A percentile compares a stretch with the other conserved stretches of the same genome.
These are phyloP conservation scores for Leptinotarsa juncta DNA, from an alignment of 2,888 invertebrate species.

Conservation along the genomic window DNA sequence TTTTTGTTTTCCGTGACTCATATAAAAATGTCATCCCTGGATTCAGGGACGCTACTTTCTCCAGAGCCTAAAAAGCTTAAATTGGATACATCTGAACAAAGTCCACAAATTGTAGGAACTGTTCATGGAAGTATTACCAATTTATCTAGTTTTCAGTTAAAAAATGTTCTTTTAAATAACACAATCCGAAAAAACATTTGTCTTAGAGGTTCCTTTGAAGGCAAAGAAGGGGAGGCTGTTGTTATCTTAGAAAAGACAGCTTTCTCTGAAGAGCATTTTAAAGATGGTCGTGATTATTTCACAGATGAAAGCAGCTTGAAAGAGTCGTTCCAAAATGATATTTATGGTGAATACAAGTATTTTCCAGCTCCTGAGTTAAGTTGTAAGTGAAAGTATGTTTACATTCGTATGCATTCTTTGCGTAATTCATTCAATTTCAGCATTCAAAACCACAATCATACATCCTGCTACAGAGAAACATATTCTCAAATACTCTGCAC, in stretches of 20 bases:
- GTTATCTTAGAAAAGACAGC: conserved; percentile 85
- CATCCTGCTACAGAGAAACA: conserved; percentile 95
- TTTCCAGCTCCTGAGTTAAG: conserved; percentile 67
- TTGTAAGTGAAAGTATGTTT: conserved; percentile 67
- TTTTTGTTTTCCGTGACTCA: neutral
- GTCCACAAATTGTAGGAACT: conserved; percentile 28
- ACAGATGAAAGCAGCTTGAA: conserved; percentile 71
- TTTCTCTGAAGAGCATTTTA: conserved; percentile 76
- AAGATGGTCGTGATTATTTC: conserved; percentile 70
- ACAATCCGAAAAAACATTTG: conserved; percentile 78
- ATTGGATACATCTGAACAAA: conserved; percentile 39
- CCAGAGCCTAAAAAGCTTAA: conserved; percentile 47
- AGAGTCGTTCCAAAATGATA: conserved; percentile 82
- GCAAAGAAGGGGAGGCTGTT: conserved; percentile 74
- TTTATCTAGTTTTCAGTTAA: conserved; percentile 76
- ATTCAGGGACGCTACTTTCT: conserved; percentile 8
- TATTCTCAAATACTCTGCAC: conserved; percentile 85
- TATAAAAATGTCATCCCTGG: conserved; percentile 13
- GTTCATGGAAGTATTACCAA: conserved; percentile 63
- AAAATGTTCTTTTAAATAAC: conserved; percentile 78
- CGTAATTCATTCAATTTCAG: conserved; percentile 67
- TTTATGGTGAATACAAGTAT: conserved; percentile 86
- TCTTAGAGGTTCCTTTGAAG: conserved; percentile 76
- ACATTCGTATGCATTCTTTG: neutral
- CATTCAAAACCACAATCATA: conserved; percentile 88